A percentile compares a stretch with the other conserved stretches of the same genome.
Conservation (phyloP, 2,888 invertebrate species). For the Cacoxenus indagator region DNA sequence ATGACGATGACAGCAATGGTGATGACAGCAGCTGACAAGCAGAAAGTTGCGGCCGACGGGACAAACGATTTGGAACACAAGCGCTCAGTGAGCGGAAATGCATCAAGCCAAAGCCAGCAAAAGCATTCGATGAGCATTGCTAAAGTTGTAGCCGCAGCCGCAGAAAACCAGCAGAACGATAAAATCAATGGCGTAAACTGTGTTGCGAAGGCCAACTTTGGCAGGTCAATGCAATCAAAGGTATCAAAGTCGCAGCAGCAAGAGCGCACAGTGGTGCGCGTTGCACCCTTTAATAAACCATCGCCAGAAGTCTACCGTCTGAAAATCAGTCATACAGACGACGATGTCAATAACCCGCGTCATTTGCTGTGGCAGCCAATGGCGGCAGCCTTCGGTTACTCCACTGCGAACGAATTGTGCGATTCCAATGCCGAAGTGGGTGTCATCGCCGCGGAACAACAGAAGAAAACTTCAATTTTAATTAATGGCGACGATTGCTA, state of each 20-base stretch:
- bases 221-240: conserved; percentile 6
- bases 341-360: not conserved
- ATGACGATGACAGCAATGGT: conserved; percentile 26
- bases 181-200: conserved; percentile 35
- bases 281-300: conserved; percentile 69
- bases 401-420: not conserved
- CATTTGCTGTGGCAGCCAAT: conserved; percentile 40
- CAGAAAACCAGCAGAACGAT: conserved; percentile 32
- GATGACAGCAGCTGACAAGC: not conserved
- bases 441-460: conserved; percentile 42
- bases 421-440: conserved; percentile 34
- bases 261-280: conserved; percentile 72
- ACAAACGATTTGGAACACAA: conserved; percentile 56
- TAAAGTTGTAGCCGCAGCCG: conserved; percentile 17
- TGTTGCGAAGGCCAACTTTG: not conserved
- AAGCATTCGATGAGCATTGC: conserved; percentile 71
- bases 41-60: conserved; percentile 18
- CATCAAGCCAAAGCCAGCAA: conserved; percentile 65
- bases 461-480: conserved; percentile 80
- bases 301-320: conserved; percentile 72
- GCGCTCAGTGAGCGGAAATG: conserved; percentile 16
- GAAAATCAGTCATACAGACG: conserved; percentile 74
- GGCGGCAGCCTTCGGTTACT: conserved; percentile 70
- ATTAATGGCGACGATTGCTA: conserved; percentile 83
- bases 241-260: conserved; percentile 6